phyloP scores from a whole-genome alignment of 2,113 vertebrate genomes.

The Oryctolagus cuniculus region DNA sequence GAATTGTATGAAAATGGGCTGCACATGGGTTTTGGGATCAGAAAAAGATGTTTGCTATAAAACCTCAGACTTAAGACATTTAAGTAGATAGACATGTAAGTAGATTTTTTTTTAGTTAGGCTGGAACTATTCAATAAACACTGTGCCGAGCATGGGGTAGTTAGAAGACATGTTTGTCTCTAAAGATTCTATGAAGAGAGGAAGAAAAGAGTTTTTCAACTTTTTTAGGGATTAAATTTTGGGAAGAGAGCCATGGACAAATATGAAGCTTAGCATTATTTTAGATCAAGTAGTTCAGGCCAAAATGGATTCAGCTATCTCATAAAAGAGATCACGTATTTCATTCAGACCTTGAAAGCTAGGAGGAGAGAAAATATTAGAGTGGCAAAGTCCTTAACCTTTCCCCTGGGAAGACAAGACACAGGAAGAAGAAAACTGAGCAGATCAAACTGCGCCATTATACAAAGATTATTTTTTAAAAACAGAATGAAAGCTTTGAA shows the following conservation, averaged over 20 bases:
- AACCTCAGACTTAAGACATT: constrained; percentile 26
- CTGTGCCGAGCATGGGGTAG: background rate
- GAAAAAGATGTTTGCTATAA: constrained; percentile 19
- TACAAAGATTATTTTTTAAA: background rate
- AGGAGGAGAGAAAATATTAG: background rate
- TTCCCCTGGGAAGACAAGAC: constrained; percentile 57
- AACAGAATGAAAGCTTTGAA: constrained; percentile 13
- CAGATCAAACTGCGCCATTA: constrained; percentile 4
- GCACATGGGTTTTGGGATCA: background rate
- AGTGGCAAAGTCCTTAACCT: background rate
- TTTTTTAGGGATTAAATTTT: constrained; percentile 24
- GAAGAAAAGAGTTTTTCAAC: background rate
- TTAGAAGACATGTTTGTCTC: background rate
- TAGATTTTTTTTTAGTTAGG: background rate
- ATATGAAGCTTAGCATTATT: constrained; percentile 29
- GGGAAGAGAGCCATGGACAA: background rate
- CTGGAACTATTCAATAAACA: background rate
- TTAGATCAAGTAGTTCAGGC: constrained; percentile 55
- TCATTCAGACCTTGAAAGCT: background rate
- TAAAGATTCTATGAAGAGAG: background rate
- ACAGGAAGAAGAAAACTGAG: background rate
- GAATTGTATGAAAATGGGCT: constrained; percentile 34
- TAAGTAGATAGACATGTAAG: background rate
- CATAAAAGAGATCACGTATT: constrained; percentile 23
- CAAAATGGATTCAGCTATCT: background rate